phyloP scores from a whole-genome alignment of 2,888 invertebrate species.

The Lochmaea capreae region DNA sequence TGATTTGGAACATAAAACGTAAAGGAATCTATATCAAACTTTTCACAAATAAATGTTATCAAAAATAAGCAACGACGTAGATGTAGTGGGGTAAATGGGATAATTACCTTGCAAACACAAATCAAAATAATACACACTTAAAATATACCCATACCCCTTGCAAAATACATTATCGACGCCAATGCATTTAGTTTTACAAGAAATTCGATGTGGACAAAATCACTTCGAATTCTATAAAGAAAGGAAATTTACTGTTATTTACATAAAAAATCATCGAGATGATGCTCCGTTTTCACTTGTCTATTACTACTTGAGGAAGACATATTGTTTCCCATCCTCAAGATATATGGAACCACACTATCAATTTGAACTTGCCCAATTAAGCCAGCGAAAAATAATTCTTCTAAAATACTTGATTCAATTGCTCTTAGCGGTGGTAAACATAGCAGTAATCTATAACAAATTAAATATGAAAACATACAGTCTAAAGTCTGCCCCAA shows the following conservation, averaged over 20 bases:
- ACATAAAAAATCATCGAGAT: conserved; percentile 57
- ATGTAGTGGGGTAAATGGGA: background rate
- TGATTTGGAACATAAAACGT: background rate
- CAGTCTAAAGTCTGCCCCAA: too few species aligned
- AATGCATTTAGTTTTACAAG: background rate
- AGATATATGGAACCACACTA: conserved; percentile 92
- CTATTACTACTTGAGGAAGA: conserved; percentile 52
- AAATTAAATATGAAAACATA: conserved; percentile 25
- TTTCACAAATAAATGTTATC: background rate
- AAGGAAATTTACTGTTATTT: conserved; percentile 49
- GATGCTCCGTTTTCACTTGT: conserved; percentile 61
- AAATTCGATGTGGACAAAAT: background rate
- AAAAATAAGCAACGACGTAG: conserved; percentile 1
- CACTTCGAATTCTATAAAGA: conserved; percentile 8
- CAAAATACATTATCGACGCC: background rate
- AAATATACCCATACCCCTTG: background rate
- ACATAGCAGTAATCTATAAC: conserved; percentile 72
- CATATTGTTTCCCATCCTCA: conserved; percentile 68
- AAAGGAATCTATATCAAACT: background rate
- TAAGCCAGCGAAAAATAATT: conserved; percentile 91
- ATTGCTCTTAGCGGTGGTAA: conserved; percentile 80
- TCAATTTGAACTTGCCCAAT: conserved; percentile 95
- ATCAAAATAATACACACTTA: background rate
- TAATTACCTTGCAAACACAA: background rate
- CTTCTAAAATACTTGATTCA: conserved; percentile 83